Conservation (phyloP, 2,113 vertebrate genomes). For the Polypterus senegalus region DNA sequence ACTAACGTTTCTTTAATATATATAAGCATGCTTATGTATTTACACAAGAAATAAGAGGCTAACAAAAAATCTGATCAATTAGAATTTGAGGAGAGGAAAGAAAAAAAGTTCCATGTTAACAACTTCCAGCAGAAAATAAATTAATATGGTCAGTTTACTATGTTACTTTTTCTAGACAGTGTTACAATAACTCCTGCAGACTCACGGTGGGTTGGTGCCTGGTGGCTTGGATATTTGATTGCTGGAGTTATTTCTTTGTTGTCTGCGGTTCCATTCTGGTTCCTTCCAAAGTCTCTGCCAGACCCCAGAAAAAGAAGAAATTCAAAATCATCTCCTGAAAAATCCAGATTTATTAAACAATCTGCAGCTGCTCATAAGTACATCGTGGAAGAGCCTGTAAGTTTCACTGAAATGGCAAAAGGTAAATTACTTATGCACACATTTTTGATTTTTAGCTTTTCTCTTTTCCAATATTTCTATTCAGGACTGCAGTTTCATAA, state of each 20-base stretch:
- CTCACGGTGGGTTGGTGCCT: conserved; percentile 82
- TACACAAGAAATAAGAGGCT: no score
- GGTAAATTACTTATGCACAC: conserved; percentile 31
- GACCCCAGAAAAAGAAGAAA: conserved; percentile 40
- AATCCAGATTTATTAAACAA: conserved; percentile 62
- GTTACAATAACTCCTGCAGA: conserved; percentile 68
- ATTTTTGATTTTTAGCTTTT: not conserved
- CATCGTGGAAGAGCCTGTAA: conserved; percentile 39
- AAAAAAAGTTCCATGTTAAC: no score
- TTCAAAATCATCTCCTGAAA: conserved; percentile 51
- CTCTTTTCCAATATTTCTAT: not conserved
- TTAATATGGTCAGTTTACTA: no score
- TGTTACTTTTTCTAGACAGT: conserved; percentile 41
- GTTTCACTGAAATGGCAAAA: conserved; percentile 65
- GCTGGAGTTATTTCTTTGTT: conserved; percentile 63
- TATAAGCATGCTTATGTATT: no score
- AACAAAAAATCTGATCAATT: no score
- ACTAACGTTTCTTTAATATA: no score
- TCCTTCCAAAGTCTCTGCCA: conserved; percentile 68
- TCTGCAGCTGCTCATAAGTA: conserved; percentile 39
- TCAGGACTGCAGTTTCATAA: no score
- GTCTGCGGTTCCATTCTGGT: conserved; percentile 80
- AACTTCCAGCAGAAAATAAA: no score
- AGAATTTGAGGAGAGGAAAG: no score
- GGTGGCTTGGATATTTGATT: conserved; percentile 92